These are phyloP conservation scores for Caenorhabditis sp. DNA, from an alignment of 2,888 invertebrate genomes.

Conservation along the genomic window DNA sequence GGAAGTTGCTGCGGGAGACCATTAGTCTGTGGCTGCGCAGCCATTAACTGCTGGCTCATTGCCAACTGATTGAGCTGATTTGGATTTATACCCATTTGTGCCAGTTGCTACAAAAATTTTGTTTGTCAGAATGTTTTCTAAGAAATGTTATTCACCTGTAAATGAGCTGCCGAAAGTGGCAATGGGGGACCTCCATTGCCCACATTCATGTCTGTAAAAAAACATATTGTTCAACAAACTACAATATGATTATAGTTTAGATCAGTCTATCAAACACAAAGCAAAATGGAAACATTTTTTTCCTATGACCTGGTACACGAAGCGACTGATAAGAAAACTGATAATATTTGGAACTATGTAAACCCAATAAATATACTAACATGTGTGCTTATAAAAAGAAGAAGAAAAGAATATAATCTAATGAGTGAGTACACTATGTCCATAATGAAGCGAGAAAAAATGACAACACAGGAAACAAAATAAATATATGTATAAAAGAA, in stretches of 20 bases:
- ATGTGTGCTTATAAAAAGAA: neutral
- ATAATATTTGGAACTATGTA: neutral
- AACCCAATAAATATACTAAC: neutral
- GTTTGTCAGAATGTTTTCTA: too few relatives aligned
- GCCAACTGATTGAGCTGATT: neutral
- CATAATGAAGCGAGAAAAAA: neutral
- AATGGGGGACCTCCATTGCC: constrained; percentile 21
- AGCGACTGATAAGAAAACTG: neutral
- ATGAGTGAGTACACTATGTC: too few relatives aligned
- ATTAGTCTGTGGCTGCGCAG: neutral
- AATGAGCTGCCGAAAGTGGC: constrained; percentile 14
- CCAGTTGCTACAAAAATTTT: constrained; percentile 10
- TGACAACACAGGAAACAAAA: neutral
- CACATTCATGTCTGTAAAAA: constrained; percentile 42
- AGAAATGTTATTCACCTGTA: too few relatives aligned
- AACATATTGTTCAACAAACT: neutral
- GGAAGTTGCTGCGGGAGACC: neutral
- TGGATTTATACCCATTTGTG: constrained; percentile 7
- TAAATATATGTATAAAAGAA: neutral
- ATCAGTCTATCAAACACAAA: neutral
- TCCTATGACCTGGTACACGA: neutral
- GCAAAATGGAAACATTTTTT: neutral
- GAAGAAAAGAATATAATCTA: neutral
- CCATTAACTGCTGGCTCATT: neutral
- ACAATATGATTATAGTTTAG: neutral